Conservation (phyloP, 2,113 vertebrate genomes). For the Rhea americana region DNA sequence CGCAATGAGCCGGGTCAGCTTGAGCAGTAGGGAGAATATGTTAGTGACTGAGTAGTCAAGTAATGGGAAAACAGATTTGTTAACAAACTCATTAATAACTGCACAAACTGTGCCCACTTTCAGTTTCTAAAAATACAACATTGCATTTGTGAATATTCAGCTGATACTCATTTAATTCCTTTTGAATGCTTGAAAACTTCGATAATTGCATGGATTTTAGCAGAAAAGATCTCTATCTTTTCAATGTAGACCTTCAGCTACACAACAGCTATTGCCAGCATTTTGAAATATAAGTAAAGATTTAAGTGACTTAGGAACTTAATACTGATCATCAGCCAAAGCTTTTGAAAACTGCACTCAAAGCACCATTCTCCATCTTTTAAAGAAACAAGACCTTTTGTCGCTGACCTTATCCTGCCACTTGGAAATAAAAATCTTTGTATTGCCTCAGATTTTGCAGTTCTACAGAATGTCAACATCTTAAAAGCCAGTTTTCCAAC, state of each 20-base stretch:
- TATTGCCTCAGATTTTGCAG: background rate
- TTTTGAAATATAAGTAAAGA: slow-evolving; percentile 14
- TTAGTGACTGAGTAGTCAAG: background rate
- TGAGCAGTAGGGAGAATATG: background rate
- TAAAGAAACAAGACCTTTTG: background rate
- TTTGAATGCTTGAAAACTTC: slow-evolving; percentile 1
- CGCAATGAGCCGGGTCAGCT: accelerated
- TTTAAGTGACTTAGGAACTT: background rate
- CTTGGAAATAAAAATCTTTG: background rate
- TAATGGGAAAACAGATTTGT: slow-evolving; percentile 17
- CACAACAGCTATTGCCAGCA: background rate
- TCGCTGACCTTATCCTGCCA: background rate
- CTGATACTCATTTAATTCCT: background rate
- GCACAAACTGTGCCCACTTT: background rate
- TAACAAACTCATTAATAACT: background rate
- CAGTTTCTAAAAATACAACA: background rate
- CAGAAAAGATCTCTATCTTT: slow-evolving; percentile 10
- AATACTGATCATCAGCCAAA: background rate
- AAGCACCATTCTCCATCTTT: background rate
- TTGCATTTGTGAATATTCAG: background rate
- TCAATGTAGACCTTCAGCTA: background rate
- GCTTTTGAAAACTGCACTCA: background rate
- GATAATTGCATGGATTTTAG: background rate
- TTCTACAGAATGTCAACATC: background rate
- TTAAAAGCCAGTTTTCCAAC: background rate